phyloP scores from a whole-genome alignment of 1,140 invertebrate species.

The Phocides pigmalion region DNA sequence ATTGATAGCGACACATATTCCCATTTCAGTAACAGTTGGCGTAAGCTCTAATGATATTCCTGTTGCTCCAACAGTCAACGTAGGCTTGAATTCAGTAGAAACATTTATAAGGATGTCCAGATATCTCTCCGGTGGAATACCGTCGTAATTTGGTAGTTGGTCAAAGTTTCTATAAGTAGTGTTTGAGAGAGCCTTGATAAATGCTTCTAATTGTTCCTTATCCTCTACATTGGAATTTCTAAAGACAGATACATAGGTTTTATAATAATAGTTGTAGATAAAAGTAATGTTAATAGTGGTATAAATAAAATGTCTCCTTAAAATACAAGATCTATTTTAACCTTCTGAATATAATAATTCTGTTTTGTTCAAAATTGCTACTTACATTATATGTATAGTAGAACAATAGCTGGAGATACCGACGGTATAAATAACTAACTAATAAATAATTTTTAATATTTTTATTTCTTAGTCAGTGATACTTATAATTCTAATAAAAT shows the following conservation, averaged over 20 bases:
- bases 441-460: no score
- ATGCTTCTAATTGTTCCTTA: slow-evolving; percentile 78
- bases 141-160: slow-evolving; percentile 77
- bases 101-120: slow-evolving; percentile 84
- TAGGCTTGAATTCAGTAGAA: slow-evolving; percentile 83
- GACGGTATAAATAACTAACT: no score
- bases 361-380: no score
- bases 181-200: slow-evolving; percentile 83
- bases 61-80: slow-evolving; percentile 82
- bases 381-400: no score
- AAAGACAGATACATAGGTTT: neutral
- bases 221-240: slow-evolving; percentile 77
- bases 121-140: slow-evolving; percentile 82
- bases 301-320: no score
- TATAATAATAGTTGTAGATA: no score
- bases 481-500: no score
- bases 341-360: no score
- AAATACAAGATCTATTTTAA: no score
- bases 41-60: slow-evolving; percentile 79
- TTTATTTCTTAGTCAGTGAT: no score
- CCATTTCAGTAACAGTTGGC: slow-evolving; percentile 86
- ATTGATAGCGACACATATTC: slow-evolving; percentile 87
- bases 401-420: no score
- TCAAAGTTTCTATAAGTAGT: slow-evolving; percentile 85
- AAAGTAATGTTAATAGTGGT: no score